Evolutionary conservation across 2,797 vertebrate species (phyloP), one percentile per base, ranked within the genome.

Genomic region (Molossus molossus): DNA sequence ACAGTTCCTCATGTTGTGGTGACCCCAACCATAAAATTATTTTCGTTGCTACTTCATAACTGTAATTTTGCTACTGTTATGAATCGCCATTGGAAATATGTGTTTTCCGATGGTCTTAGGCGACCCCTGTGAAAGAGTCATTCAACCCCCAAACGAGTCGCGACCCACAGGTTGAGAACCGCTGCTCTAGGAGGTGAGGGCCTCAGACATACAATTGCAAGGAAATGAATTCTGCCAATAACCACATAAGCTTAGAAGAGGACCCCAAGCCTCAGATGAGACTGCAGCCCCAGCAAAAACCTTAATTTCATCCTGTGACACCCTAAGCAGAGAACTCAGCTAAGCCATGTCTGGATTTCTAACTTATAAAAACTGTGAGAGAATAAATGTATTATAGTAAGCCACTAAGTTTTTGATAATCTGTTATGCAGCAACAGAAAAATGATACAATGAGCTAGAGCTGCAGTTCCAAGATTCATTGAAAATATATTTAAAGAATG

Each of bases 401-500:
- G 69, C 29, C 50, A 91, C 12, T 37, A 81, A 82, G 72, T 37
- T 83, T 65, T 15, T n/a, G 69, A 91, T 81, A 72, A 72, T 67
- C 84, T 93, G 76, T 83, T 91, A 89, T n/a, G 10, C 33, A 85
- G 48, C 53, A 93, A 90, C 8, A 81, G 77, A 87, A 90, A 73
- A 73, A 25, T 55, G 70, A 69, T 40, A 60, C 37, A 90, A 86
- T 72, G 13, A 95, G n/a, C 55, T 69, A 76, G 29, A 81, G n/a
- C 27, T 92, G 37, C 3, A 81, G 33, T 4, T 90, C 81, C 25
- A 86, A 94, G 9, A 67, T 58, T 94, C 21, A 67, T 27, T 60
- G 40, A 77, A 88, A 89, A 94, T 80, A 58, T 72, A 69, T 84
- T 80, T 93, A 45, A 85, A 94, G 48, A 93, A 79, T 58, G 13